Evolutionary conservation across 1,140 invertebrate genomes (phyloP).

Genomic region (Pollicipes pollicipes): DNA sequence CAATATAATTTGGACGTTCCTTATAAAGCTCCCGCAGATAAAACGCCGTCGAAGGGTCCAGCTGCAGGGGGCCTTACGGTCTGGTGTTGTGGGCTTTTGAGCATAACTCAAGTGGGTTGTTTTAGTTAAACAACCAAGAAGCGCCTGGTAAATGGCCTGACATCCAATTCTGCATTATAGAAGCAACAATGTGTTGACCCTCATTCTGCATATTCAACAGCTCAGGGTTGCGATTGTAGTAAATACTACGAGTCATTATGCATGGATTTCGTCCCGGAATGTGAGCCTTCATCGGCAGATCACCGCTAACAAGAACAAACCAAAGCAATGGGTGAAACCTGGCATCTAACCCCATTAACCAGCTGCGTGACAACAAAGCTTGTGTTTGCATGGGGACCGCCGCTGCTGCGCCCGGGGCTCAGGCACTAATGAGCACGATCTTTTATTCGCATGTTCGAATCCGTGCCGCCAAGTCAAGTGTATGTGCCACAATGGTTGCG

Average conservation of each 20-base stretch:
- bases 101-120: neutral
- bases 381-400: neutral
- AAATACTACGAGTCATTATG: neutral
- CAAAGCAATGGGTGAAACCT: too few relatives aligned
- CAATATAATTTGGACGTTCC: neutral
- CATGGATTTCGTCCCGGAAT: too few relatives aligned
- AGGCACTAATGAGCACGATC: too few relatives aligned
- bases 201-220: too few relatives aligned
- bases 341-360: too few relatives aligned
- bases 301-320: too few relatives aligned
- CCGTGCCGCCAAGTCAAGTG: too few relatives aligned
- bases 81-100: neutral
- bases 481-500: neutral
- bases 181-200: neutral
- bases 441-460: too few relatives aligned
- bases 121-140: neutral
- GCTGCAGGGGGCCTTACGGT: neutral
- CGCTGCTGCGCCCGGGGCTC: too few relatives aligned
- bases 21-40: neutral
- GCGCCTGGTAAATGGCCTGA: too few relatives aligned
- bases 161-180: too few relatives aligned
- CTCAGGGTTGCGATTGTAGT: neutral
- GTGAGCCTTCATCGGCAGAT: too few relatives aligned
- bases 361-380: neutral
- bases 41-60: neutral